Evolutionary conservation across 1,140 invertebrate species (phyloP).

Genomic region (Hestina assimilis): DNA sequence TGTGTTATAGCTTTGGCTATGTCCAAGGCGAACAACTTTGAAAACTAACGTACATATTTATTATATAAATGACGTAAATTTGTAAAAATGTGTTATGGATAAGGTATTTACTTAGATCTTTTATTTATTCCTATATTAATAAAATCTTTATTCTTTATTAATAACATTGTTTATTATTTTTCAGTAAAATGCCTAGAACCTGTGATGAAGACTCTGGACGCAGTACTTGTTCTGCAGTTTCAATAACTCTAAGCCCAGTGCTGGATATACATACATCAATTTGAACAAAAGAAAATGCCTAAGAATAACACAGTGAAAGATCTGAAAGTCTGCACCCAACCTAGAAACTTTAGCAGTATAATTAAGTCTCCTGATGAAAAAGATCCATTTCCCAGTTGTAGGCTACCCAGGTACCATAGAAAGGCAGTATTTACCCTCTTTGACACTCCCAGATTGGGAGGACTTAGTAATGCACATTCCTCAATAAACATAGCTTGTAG

Average conservation of each 20-base stretch:
- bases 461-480: constrained; percentile 74
- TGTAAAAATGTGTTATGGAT: too few relatives aligned
- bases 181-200: constrained; percentile 54
- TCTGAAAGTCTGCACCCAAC: constrained; percentile 62
- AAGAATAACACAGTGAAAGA: constrained; percentile 43
- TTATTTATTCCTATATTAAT: neutral
- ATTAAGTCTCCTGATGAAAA: constrained; percentile 69
- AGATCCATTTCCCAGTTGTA: constrained; percentile 68
- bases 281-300: constrained; percentile 25
- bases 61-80: neutral
- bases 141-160: neutral
- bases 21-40: constrained; percentile 23
- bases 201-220: constrained; percentile 74
- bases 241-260: constrained; percentile 49
- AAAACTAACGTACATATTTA: constrained; percentile 15
- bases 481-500: constrained; percentile 70
- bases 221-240: constrained; percentile 72
- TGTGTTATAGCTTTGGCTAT: neutral
- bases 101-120: neutral
- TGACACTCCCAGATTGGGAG: constrained; percentile 61
- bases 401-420: constrained; percentile 44
- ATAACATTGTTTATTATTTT: constrained; percentile 22
- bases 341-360: constrained; percentile 61
- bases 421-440: constrained; percentile 57
- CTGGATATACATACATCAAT: constrained; percentile 45